Evolutionary conservation across 2,113 vertebrate species (phyloP), one percentile per base, ranked within the genome.

Genomic region (Gopherus flavomarginatus): DNA sequence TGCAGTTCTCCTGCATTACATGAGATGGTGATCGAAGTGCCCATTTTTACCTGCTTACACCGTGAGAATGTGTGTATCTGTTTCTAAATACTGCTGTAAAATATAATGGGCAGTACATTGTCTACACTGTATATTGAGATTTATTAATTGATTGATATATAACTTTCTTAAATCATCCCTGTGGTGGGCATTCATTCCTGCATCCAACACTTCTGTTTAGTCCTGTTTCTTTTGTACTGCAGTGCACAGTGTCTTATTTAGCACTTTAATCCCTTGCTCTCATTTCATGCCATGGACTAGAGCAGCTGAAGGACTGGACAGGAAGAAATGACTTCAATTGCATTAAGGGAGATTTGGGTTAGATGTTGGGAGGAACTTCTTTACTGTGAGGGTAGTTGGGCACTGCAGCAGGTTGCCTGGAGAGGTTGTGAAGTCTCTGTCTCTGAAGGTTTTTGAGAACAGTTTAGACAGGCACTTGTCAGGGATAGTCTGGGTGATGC

Each of bases 51-150:
- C 4, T 14, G 69, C 92, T 57, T 79, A 53, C 72, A 50, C 56
- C 10, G 14, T 19, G 8, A 17, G 6, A 14, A 3, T 53, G 13
- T 59, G 11, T n/a, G 21, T 24, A 13, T 4, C 7, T 26, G 1
- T 31, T 38, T 24, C 13, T 78, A 4, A n/a, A 81, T 14, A 11
- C 69, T 80, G 50, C 26, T 22, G 35, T 72, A 35, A 91, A n/a
- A 11, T n/a, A 31, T 5, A 3, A 0, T 12, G 29, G 80, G 10
- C 13, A 0, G 31, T 42, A 35, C 14, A 0, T 11, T 17, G 22
- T 26, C 57, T 95, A 12, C 53, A 91, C 56, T 65, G 44, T 8
- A 1, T 78, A 3, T 31, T 14, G 26, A 78, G 57, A 75, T 92
- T 65, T 21, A 44, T 53, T 86, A 81, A 8, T 24, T 72, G 38